phyloP scores from a whole-genome alignment of 1,140 invertebrate species.

The Bombus polaris region DNA sequence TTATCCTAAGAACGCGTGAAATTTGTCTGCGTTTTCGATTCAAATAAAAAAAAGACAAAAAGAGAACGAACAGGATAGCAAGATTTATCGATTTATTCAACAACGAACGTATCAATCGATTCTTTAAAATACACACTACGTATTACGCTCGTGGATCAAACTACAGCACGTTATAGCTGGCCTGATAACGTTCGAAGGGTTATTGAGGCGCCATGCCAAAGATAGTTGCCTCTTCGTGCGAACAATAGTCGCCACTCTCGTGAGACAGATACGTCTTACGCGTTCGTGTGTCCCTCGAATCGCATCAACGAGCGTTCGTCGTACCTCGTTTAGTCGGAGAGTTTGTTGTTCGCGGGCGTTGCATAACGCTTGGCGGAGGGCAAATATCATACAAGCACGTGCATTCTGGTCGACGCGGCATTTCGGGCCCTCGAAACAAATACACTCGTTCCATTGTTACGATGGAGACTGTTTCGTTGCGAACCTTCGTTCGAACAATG shows the following conservation, averaged over 20 bases:
- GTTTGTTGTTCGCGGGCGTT: conserved; percentile 26
- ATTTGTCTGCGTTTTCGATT: too few relatives aligned
- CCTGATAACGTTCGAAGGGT: not conserved
- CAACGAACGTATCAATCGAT: not conserved
- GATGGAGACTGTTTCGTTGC: not conserved
- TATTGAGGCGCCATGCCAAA: conserved; percentile 5
- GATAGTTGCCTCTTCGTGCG: conserved; percentile 1
- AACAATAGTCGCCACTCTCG: conserved; percentile 14
- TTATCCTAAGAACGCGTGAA: too few relatives aligned
- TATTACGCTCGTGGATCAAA: not conserved
- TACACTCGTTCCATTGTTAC: not conserved
- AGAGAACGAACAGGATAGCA: not conserved
- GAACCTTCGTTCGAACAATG: not conserved
- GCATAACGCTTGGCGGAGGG: conserved; percentile 10
- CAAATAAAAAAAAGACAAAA: not conserved
- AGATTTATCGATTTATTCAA: not conserved
- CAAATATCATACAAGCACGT: not conserved
- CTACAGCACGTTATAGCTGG: too few relatives aligned
- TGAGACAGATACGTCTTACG: not conserved
- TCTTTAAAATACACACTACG: not conserved
- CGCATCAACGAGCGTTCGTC: not conserved
- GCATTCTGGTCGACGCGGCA: not conserved
- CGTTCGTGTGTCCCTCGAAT: not conserved
- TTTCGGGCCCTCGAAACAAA: too few relatives aligned
- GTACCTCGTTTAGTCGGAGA: not conserved